Evolutionary conservation across 2,113 vertebrate species (phyloP).

Genomic region (Sorex fumeus): DNA sequence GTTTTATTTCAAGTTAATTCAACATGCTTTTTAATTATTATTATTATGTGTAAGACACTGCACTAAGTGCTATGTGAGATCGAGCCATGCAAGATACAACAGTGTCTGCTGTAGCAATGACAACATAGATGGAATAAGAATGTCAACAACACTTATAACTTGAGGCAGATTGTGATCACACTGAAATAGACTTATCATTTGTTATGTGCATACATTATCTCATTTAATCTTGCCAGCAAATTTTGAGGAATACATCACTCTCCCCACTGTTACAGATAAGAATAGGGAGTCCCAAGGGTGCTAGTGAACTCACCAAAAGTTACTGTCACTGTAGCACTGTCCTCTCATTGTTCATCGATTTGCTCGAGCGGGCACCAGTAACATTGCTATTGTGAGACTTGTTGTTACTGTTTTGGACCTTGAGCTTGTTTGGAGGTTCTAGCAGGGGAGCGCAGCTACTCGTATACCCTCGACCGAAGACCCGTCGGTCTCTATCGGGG

Average conservation of each 20-base stretch:
- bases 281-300: neutral
- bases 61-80: neutral
- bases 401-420: no score
- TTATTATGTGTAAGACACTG: constrained; percentile 38
- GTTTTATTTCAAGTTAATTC: constrained; percentile 49
- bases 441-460: no score
- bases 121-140: constrained; percentile 36
- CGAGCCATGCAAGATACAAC: neutral
- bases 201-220: neutral
- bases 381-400: no score
- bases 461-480: no score
- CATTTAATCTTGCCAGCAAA: constrained; percentile 33
- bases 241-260: neutral
- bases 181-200: neutral
- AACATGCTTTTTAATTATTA: constrained; percentile 18
- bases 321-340: no score
- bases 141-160: neutral
- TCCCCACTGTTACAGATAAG: neutral
- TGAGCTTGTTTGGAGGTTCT: no score
- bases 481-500: no score
- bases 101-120: neutral
- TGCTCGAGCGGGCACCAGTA: no score
- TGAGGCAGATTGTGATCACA: neutral
- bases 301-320: neutral
- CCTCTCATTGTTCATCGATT: no score